A percentile compares a stretch with the other conserved stretches of the same genome.
Conservation (phyloP, 1,140 invertebrate genomes). For the Maniola jurtina region DNA sequence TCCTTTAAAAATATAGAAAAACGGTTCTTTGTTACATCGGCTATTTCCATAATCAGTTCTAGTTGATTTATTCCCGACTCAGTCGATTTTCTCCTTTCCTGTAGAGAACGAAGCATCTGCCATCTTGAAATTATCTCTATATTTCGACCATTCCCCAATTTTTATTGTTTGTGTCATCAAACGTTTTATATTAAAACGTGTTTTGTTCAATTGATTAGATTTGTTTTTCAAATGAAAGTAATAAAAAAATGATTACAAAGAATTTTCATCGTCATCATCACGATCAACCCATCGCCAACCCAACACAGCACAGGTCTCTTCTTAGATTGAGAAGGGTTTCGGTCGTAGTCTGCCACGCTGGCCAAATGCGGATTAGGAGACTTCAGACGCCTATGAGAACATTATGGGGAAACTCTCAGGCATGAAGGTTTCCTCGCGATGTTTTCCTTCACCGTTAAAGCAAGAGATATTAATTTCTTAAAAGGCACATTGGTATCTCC, state of each 20-base stretch:
- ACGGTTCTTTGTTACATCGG: not conserved
- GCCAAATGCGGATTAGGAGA: no score
- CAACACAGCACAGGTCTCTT: no score
- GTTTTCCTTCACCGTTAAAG: no score
- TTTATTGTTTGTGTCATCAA: constrained; percentile 45
- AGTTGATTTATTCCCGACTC: constrained; percentile 9
- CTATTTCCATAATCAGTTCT: constrained; percentile 12
- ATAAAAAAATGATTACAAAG: not conserved
- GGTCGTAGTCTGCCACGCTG: no score
- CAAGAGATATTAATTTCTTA: no score
- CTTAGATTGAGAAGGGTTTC: no score
- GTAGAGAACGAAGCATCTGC: constrained; percentile 16
- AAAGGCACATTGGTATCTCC: no score
- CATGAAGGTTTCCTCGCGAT: no score
- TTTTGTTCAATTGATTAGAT: constrained; percentile 44
- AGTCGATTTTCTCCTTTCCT: constrained; percentile 25
- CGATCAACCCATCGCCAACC: no score
- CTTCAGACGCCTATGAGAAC: no score
- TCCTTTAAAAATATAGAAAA: not conserved
- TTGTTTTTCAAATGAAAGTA: not conserved
- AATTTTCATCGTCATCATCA: no score
- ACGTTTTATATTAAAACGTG: constrained; percentile 59
- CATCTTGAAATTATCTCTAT: constrained; percentile 27
- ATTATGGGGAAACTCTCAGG: no score
- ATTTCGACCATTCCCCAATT: constrained; percentile 37